Conservation (phyloP, 1,140 invertebrate species). For the Cyclargus thomasi region DNA sequence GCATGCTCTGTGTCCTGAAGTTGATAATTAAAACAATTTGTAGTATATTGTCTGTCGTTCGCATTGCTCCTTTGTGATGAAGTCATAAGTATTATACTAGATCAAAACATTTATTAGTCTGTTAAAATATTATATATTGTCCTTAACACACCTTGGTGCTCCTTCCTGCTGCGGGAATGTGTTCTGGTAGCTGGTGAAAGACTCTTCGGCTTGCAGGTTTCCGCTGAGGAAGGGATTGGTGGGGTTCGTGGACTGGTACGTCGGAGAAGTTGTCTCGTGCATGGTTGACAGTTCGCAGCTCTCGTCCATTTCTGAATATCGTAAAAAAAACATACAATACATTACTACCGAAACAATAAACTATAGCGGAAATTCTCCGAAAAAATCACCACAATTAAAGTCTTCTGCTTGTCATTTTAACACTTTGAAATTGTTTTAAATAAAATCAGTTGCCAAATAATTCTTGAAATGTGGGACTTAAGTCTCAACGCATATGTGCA, state of each 20-base stretch:
- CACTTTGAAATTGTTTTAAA: too few relatives aligned
- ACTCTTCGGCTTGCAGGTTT: constrained; percentile 69
- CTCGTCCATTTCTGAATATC: constrained; percentile 59
- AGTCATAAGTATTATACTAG: too few relatives aligned
- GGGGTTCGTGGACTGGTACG: constrained; percentile 71
- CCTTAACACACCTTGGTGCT: constrained; percentile 47
- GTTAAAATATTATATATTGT: constrained; percentile 6
- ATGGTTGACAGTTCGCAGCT: constrained; percentile 71
- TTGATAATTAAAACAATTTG: neutral
- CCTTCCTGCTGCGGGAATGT: constrained; percentile 68
- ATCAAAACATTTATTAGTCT: too few relatives aligned
- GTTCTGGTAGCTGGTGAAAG: constrained; percentile 73
- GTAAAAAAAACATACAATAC: neutral
- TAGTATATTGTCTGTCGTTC: neutral
- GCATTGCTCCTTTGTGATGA: too few relatives aligned
- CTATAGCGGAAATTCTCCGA: too few relatives aligned
- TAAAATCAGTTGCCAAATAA: too few relatives aligned
- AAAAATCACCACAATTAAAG: too few relatives aligned
- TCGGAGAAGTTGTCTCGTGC: constrained; percentile 66
- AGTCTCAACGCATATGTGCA: too few relatives aligned
- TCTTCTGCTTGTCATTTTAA: too few relatives aligned
- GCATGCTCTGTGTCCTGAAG: constrained; percentile 76
- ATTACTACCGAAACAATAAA: too few relatives aligned
- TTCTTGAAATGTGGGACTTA: too few relatives aligned
- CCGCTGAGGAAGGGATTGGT: constrained; percentile 71